Conservation (phyloP, 2,888 invertebrate genomes). For the Acleris sparsana region DNA sequence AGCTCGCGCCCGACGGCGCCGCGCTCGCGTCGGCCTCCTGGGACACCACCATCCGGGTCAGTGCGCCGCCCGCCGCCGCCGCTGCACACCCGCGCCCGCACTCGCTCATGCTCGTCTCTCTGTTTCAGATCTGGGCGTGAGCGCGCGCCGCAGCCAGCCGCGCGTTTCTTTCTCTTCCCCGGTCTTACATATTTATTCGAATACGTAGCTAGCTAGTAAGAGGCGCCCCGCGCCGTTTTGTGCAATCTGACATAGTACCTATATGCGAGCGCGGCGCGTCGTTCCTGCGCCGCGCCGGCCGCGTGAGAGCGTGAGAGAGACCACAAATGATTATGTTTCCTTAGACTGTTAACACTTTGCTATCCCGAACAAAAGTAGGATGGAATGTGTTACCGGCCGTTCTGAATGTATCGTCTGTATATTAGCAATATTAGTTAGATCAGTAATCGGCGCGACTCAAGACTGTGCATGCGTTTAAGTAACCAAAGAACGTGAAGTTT, state of each 20-base stretch:
- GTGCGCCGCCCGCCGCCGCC: constrained; percentile 43
- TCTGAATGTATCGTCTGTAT: constrained; percentile 17
- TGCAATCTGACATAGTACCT: constrained; percentile 22
- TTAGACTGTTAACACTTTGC: constrained; percentile 21
- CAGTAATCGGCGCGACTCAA: constrained; percentile 31
- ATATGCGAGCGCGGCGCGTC: constrained; percentile 38
- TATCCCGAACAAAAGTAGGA: constrained; percentile 18
- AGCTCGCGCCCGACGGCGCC: constrained; percentile 98
- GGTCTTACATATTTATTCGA: constrained; percentile 33
- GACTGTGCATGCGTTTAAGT: constrained; percentile 27
- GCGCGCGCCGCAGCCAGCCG: background rate
- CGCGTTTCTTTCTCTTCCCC: constrained; percentile 15
- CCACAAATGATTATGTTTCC: no score
- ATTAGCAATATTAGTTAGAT: constrained; percentile 32
- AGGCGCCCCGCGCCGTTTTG: constrained; percentile 16
- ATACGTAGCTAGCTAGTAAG: constrained; percentile 33
- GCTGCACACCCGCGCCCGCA: constrained; percentile 91
- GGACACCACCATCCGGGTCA: constrained; percentile 83
- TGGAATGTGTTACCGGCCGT: constrained; percentile 13
- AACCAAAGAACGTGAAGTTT: constrained; percentile 29
- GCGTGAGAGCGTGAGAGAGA: no score
- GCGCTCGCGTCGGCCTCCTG: constrained; percentile 98
- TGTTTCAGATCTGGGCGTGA: constrained; percentile 56
- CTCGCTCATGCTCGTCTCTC: constrained; percentile 95
- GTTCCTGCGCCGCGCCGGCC: constrained; percentile 28